These are phyloP conservation scores for Manduca sexta DNA, from an alignment of 1,140 invertebrate genomes.

Conservation along the genomic window DNA sequence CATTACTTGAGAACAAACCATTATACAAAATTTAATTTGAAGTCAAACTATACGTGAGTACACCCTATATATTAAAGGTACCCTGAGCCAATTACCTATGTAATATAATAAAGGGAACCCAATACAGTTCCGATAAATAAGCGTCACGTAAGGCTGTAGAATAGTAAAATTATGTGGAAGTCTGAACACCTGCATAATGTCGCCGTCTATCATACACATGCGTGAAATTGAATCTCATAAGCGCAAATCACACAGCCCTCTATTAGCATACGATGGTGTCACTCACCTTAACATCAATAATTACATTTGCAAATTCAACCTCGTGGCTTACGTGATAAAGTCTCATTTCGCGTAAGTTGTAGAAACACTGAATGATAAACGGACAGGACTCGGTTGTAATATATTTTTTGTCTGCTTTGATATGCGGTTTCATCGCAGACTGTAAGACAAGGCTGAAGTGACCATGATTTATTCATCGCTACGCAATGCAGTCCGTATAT, in stretches of 20 bases:
- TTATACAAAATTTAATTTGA: no score
- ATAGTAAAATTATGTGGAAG: conserved; percentile 43
- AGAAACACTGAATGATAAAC: conserved; percentile 28
- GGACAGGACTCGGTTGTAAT: conserved; percentile 20
- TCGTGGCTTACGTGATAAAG: conserved; percentile 15
- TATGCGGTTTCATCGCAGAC: conserved; percentile 12
- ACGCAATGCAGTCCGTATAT: background rate
- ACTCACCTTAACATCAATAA: conserved; percentile 20
- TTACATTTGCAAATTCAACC: conserved; percentile 16
- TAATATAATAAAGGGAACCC: no score
- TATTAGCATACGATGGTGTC: conserved; percentile 45
- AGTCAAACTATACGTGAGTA: no score
- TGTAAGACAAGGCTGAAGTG: no score
- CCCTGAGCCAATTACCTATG: no score
- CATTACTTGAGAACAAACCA: no score
- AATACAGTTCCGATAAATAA: no score
- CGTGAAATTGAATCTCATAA: conserved; percentile 63
- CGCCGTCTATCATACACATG: conserved; percentile 53
- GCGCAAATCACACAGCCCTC: conserved; percentile 55
- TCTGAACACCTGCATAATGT: conserved; percentile 55
- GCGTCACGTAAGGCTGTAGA: conserved; percentile 23
- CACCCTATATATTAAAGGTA: no score
- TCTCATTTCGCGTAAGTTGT: conserved; percentile 4
- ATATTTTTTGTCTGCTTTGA: conserved; percentile 27
- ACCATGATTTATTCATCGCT: no score